phyloP scores from a whole-genome alignment of 1,140 invertebrate species.

The Adelges cooleyi region DNA sequence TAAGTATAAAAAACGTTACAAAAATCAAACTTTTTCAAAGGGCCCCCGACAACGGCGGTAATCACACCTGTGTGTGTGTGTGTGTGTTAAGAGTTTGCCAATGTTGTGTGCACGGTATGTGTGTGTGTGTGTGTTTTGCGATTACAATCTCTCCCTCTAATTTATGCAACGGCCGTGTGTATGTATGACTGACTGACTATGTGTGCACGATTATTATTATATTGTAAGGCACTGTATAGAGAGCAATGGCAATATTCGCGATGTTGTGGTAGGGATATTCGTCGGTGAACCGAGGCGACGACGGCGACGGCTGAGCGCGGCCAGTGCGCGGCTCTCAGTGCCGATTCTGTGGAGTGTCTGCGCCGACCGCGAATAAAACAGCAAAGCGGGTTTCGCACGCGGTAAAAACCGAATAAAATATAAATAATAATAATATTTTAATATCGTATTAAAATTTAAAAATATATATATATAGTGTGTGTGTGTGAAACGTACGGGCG shows the following conservation, averaged over 20 bases:
- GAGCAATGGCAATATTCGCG: conserved; percentile 4
- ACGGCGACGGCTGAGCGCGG: neutral
- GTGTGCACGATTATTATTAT: neutral
- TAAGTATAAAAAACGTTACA: too few species aligned
- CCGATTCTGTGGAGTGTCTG: conserved; percentile 28
- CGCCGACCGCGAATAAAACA: conserved; percentile 12
- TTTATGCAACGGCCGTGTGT: conserved; percentile 21
- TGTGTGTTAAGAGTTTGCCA: neutral
- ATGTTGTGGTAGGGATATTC: conserved; percentile 20
- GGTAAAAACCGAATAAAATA: neutral
- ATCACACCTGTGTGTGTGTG: too few species aligned
- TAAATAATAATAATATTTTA: neutral
- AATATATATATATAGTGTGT: too few species aligned
- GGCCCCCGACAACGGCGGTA: too few species aligned
- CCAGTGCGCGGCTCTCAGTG: conserved; percentile 6
- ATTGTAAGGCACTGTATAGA: neutral
- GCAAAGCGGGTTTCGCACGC: neutral
- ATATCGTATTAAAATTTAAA: too few species aligned
- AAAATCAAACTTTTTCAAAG: too few species aligned
- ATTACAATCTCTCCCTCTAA: conserved; percentile 27
- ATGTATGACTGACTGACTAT: too few species aligned
- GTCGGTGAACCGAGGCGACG: neutral
- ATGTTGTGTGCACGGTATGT: neutral
- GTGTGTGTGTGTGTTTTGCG: too few species aligned
- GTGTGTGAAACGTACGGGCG: too few species aligned